Base-by-base conservation (phyloP, 2,888 invertebrate genomes). In the Callinectes sapidus region DNA sequence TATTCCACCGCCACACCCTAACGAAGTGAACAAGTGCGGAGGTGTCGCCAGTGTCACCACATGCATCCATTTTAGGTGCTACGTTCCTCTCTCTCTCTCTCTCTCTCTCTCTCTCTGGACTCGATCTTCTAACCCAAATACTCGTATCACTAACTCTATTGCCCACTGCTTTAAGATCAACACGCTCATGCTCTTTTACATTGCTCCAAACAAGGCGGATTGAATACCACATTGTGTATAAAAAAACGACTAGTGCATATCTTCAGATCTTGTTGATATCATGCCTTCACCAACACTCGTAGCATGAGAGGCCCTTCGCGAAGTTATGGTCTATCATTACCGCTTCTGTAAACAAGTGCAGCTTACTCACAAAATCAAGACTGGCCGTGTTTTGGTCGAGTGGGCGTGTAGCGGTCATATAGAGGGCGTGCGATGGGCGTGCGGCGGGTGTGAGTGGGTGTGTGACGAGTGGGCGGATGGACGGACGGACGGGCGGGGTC, bases 321-420 rank as follows among this genome's bases (percentile, higher is more conserved):
- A 2, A 81, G 81, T 23, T 18, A 81, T 77, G n/a, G 35, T 35
- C 18, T 35, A 81, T 81, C 81, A 18, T 18, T 35, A 81, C 35
- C n/a, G 35, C 81, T 81, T 81, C 32, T 35, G 87, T 87, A 87
- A 87, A 54, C 48, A 48, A 48, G 10, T n/a, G 87, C n/a, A 54
- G 54, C 87, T 87, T 10, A 87, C 28, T 14, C 48, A 86, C 48
- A 48, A 54, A 42, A 42, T 87, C n/a, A 54, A 13, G 42, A 23
- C 23, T 48, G 35, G 13, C 81, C 35, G 35, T 16, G 13, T 35
- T 32, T 39, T 42, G 13, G 86, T 16, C 10, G 28, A n/a, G 71
- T 28, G 28, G 28, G 71, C 13, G 28, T 71, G 28, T 71, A 71
- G 71, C 28, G 71, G 23, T 16, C 23, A 61, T 61, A 23, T 61